A percentile compares a stretch with the other conserved stretches of the same genome.
phyloP scores from a whole-genome alignment of 2,797 vertebrate species.

The Adrianichthys oophorus region DNA sequence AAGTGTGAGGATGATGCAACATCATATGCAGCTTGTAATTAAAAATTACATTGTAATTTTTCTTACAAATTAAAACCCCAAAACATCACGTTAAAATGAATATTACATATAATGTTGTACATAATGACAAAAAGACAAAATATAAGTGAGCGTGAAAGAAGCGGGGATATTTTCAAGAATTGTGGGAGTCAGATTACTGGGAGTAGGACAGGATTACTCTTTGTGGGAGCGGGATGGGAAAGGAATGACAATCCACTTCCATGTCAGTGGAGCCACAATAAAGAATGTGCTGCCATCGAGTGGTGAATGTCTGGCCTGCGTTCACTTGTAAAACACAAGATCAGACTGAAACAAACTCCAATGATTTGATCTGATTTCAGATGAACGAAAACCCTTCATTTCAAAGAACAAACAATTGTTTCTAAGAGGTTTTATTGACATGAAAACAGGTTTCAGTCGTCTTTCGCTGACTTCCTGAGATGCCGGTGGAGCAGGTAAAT shows the following conservation, averaged over 20 bases:
- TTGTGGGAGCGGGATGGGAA: no score
- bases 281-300: slow-evolving; percentile 50
- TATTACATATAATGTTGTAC: no score
- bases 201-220: no score
- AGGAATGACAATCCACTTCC: neutral
- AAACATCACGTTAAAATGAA: no score
- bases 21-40: no score
- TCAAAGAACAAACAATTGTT: neutral
- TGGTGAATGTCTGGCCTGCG: slow-evolving; percentile 9
- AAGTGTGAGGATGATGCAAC: no score
- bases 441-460: neutral
- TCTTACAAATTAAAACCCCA: no score
- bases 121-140: no score
- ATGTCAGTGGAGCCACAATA: slow-evolving; percentile 7
- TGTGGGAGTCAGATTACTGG: no score
- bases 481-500: slow-evolving; percentile 71
- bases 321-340: neutral
- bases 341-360: neutral
- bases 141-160: no score
- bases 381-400: neutral
- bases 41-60: no score
- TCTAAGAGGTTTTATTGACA: slow-evolving; percentile 14
- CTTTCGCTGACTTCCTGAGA: slow-evolving; percentile 14
- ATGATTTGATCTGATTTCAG: neutral
- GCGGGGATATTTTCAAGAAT: no score